Percentiles rank a stretch among this genome's conserved stretches.
phyloP scores from a whole-genome alignment of 2,888 invertebrate genomes.

The Caenorhabditis sinica region DNA sequence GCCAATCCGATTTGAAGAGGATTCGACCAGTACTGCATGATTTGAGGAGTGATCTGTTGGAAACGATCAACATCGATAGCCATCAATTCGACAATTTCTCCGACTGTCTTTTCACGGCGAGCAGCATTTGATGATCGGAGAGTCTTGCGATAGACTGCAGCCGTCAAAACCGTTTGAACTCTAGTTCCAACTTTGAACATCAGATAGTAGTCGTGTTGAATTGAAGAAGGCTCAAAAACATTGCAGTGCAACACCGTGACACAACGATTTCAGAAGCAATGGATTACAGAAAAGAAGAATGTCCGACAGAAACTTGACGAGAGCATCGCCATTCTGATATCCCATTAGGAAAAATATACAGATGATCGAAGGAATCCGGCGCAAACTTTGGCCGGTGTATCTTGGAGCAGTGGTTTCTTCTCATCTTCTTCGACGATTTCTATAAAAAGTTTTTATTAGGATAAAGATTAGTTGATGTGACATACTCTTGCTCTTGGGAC shows the following conservation, averaged over 20 bases:
- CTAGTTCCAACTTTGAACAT: constrained; percentile 83
- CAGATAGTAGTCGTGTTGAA: constrained; percentile 81
- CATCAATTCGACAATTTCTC: constrained; percentile 86
- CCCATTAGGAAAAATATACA: constrained; percentile 76
- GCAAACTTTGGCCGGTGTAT: background rate
- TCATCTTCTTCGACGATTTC: background rate
- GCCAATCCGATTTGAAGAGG: constrained; percentile 76
- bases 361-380: constrained; percentile 69
- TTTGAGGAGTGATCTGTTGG: too few species aligned
- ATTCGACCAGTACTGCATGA: too few species aligned
- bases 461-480: background rate
- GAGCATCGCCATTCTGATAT: constrained; percentile 80
- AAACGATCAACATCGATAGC: too few species aligned
- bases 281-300: constrained; percentile 81
- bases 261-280: constrained; percentile 78
- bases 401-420: constrained; percentile 36
- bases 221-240: constrained; percentile 81
- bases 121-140: constrained; percentile 85
- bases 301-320: constrained; percentile 78
- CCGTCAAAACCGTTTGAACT: constrained; percentile 80
- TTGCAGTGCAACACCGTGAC: constrained; percentile 80
- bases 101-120: constrained; percentile 85
- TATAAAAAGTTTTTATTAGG: background rate
- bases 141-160: constrained; percentile 84
- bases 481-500: constrained; percentile 75